These are phyloP conservation scores for Lordiphosa fenestrarum DNA, from an alignment of 2,888 invertebrate genomes.

Conservation along the genomic window DNA sequence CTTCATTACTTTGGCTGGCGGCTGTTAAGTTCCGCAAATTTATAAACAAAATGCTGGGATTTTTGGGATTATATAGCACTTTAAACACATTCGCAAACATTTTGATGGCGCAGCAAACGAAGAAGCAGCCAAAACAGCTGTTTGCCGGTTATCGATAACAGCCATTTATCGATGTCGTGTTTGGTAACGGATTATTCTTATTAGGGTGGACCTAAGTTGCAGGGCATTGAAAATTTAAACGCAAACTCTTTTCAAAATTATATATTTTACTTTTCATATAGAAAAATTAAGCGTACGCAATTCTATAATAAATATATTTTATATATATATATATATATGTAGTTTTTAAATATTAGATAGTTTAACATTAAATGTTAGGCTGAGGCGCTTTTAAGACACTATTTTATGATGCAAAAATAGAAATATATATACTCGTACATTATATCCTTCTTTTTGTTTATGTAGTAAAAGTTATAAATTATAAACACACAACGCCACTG, in stretches of 20 bases:
- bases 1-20: constrained; percentile 19
- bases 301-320: constrained; percentile 34
- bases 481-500: constrained; percentile 49
- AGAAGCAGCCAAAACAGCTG: too few species aligned
- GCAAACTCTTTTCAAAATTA: not conserved
- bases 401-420: constrained; percentile 49
- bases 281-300: constrained; percentile 70
- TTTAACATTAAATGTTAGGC: constrained; percentile 50
- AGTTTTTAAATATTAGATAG: constrained; percentile 41
- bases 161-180: too few species aligned
- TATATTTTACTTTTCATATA: constrained; percentile 52
- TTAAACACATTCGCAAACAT: constrained; percentile 34
- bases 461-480: constrained; percentile 11
- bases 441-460: constrained; percentile 20
- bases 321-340: constrained; percentile 56
- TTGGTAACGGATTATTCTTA: too few species aligned
- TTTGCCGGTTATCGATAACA: too few species aligned
- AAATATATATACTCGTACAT: constrained; percentile 29
- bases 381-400: constrained; percentile 69
- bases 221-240: too few species aligned
- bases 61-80: constrained; percentile 43
- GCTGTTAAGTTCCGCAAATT: constrained; percentile 37
- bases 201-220: too few species aligned
- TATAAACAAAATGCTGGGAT: constrained; percentile 3
- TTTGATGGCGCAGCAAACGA: not conserved